Percentiles rank a stretch among this genome's conserved stretches.
Evolutionary conservation across 2,797 vertebrate genomes (phyloP).

Genomic region (Sebastes jordani): DNA sequence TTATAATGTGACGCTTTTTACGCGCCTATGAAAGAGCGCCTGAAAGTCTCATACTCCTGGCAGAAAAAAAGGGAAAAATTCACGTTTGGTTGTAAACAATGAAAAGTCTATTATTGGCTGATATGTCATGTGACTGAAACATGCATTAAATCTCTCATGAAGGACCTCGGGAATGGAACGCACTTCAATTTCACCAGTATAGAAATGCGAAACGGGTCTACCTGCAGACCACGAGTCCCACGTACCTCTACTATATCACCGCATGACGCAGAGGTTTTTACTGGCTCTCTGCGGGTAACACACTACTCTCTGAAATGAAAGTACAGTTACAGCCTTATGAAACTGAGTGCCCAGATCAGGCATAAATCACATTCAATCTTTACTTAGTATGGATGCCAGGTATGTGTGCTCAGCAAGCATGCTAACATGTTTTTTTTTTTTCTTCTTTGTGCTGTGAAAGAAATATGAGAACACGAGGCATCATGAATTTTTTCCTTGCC

Average conservation of each 20-base stretch:
- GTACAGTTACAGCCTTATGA: slow-evolving; percentile 70
- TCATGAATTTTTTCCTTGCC: background rate
- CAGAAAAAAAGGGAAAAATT: slow-evolving; percentile 6
- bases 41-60: slow-evolving; percentile 46
- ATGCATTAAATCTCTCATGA: slow-evolving; percentile 49
- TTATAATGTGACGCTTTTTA: slow-evolving; percentile 74
- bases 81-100: slow-evolving; percentile 67
- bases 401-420: slow-evolving; percentile 59
- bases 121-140: slow-evolving; percentile 61
- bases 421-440: background rate
- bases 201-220: slow-evolving; percentile 45
- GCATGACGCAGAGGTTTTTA: slow-evolving; percentile 49
- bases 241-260: slow-evolving; percentile 54
- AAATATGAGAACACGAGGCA: slow-evolving; percentile 35
- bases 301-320: slow-evolving; percentile 77
- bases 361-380: slow-evolving; percentile 66
- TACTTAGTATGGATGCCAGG: slow-evolving; percentile 34
- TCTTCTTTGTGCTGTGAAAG: slow-evolving; percentile 3
- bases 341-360: slow-evolving; percentile 62
- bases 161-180: background rate
- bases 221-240: slow-evolving; percentile 14
- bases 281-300: slow-evolving; percentile 53
- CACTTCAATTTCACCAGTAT: slow-evolving; percentile 27
- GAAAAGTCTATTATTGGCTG: slow-evolving; percentile 59
- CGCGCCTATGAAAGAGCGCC: slow-evolving; percentile 57